These are phyloP conservation scores for Phortica okadai DNA, from an alignment of 2,888 invertebrate genomes.

Conservation along the genomic window DNA sequence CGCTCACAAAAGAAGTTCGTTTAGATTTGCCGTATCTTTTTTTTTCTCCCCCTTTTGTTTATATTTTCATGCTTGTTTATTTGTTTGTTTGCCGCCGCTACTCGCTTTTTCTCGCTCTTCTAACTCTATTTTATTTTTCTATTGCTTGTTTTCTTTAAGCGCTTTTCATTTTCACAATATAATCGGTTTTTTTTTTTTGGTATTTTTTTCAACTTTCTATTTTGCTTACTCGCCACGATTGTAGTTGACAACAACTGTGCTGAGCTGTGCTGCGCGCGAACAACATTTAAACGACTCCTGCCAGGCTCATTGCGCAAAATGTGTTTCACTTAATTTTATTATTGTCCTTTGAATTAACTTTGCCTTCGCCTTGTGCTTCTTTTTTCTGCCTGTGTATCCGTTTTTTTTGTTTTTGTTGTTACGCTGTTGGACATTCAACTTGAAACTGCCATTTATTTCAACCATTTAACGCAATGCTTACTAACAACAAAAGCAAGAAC, in stretches of 20 bases:
- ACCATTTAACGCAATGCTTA: background rate
- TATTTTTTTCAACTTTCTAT: background rate
- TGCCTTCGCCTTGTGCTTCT: background rate
- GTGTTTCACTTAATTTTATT: constrained; percentile 24
- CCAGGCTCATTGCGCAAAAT: constrained; percentile 1
- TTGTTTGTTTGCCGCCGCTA: constrained; percentile 5
- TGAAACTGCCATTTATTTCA: background rate
- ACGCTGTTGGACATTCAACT: background rate
- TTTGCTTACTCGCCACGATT: background rate
- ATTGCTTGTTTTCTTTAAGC: constrained; percentile 17
- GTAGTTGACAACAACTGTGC: constrained; percentile 3
- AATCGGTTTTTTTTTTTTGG: background rate
- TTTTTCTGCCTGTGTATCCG: background rate
- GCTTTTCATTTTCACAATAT: constrained; percentile 26
- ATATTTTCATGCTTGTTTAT: background rate
- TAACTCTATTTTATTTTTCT: background rate
- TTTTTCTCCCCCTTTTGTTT: background rate
- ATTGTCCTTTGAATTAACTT: constrained; percentile 28
- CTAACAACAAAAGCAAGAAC: background rate
- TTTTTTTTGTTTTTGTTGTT: background rate
- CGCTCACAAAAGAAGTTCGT: constrained; percentile 12
- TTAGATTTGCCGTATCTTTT: constrained; percentile 8
- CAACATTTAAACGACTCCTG: background rate
- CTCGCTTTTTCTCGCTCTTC: background rate
- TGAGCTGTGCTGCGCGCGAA: background rate